phyloP scores from a whole-genome alignment of 2,113 vertebrate genomes.

The Amphiprion ocellaris region DNA sequence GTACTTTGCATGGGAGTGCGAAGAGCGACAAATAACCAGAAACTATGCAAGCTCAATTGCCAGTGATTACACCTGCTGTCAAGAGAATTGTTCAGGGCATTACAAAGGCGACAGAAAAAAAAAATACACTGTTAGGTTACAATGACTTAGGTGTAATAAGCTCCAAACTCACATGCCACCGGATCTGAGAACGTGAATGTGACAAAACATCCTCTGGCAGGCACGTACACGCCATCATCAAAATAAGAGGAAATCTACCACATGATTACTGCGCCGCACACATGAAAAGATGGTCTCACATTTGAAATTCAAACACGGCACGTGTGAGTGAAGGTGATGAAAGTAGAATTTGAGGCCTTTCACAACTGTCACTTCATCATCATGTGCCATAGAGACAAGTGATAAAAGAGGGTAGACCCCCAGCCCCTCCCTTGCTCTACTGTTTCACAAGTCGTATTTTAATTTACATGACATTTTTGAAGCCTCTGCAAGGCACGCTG shows the following conservation, averaged over 20 bases:
- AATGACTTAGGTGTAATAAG: constrained; percentile 15
- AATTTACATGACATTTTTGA: constrained; percentile 46
- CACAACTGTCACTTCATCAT: constrained; percentile 31
- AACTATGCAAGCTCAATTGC: constrained; percentile 44
- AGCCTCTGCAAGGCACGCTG: constrained; percentile 9
- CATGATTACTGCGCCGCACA: background rate
- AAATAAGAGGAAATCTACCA: background rate
- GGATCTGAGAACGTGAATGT: constrained; percentile 7
- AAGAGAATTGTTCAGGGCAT: constrained; percentile 29
- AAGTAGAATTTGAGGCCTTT: constrained; percentile 34
- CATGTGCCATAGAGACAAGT: background rate
- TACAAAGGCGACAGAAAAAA: constrained; percentile 7
- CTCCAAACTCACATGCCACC: constrained; percentile 6
- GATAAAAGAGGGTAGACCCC: background rate
- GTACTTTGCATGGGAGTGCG: constrained; percentile 42
- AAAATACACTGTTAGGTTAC: background rate
- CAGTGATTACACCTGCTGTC: constrained; percentile 61
- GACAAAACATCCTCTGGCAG: background rate
- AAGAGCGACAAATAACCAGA: constrained; percentile 44
- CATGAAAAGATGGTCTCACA: background rate
- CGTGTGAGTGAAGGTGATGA: background rate
- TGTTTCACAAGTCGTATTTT: constrained; percentile 23
- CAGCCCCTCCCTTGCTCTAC: background rate
- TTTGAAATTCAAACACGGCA: constrained; percentile 31
- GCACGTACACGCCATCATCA: background rate